A percentile compares a stretch with the other conserved stretches of the same genome.
Conservation (phyloP, 2,797 vertebrate species). For the Cossypha heuglini region DNA sequence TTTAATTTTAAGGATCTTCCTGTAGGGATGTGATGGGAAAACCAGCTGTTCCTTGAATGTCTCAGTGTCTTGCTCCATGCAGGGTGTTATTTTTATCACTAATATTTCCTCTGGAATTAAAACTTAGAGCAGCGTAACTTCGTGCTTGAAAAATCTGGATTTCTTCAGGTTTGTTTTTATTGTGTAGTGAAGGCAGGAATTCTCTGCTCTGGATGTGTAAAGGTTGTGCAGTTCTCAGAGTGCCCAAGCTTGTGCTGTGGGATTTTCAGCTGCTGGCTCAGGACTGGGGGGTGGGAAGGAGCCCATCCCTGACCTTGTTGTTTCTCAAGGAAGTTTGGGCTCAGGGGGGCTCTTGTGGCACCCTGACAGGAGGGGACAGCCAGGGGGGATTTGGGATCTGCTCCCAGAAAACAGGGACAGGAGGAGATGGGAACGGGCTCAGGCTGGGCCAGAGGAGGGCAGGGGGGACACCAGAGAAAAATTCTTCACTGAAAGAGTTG, state of each 20-base stretch:
- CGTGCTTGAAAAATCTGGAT: neutral
- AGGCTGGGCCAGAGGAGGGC: neutral
- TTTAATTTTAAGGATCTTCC: neutral
- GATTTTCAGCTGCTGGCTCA: neutral
- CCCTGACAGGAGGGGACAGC: neutral
- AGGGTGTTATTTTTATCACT: neutral
- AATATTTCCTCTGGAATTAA: neutral
- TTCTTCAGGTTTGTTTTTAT: neutral
- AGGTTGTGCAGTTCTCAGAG: neutral
- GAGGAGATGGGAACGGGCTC: neutral
- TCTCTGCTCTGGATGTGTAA: neutral
- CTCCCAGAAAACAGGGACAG: neutral
- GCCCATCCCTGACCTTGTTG: neutral
- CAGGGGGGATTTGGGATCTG: neutral
- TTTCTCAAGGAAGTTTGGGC: neutral
- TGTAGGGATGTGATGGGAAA: neutral
- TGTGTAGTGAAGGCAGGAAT: neutral
- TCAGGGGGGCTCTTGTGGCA: neutral
- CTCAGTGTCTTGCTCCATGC: neutral
- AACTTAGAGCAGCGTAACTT: neutral
- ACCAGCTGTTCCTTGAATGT: neutral
- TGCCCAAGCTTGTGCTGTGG: rapidly evolving
- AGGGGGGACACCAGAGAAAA: neutral
- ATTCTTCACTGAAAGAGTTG: neutral
- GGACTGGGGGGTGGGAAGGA: neutral